Evolutionary conservation across 2,888 invertebrate genomes (phyloP), one percentile per base, ranked within the genome.

Genomic region (Coremacera marginata): DNA sequence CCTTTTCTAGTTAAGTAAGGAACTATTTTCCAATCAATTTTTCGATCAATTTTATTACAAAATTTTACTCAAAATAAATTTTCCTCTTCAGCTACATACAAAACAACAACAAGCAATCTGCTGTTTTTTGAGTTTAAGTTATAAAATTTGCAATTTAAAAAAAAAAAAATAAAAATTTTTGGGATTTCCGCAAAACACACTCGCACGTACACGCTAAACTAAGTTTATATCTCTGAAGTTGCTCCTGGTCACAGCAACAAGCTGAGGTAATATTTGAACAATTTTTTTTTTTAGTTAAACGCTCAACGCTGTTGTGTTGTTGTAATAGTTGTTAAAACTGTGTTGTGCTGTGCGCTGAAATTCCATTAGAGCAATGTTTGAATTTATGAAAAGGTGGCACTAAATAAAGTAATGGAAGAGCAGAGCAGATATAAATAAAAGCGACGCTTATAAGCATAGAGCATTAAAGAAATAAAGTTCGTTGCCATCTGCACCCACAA

Each of bases 331-430:
- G 14, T 37, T 14, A 44, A 44, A 44, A 14, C 3, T 31, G 31
- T 16, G 3, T 68, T 68, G 68, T 55, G 55, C 7, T 55, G 22
- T 25, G 22, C 16, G 37, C n/a, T 37, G 16, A 25, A 72, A 72
- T 62, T 60, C 62, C 44, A 72, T 72, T 62, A 72, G 49, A 72
- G 44, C 19, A 16, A 62, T 27, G 72, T 49, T 72, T 72, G 72
- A 72, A 62, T 72, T 72, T 62, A 49, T 62, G 16, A 72, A 62
- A 62, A 25, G 62, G 7, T 57, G 44, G 9, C 44, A 62, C 72
- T 62, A 37, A 72, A 72, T 60, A 44, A 72, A 44, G 37, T 22
- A 60, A 31, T 70, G 52, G 52, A 52, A 16, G 27, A 51, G 49
- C 11, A 31, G 1, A n/a, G 16, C 3, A 22, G 5, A 67, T 27